Evolutionary conservation across 2,113 vertebrate species (phyloP), one percentile per base, ranked within the genome.

Genomic region (Phaetusa simplex): DNA sequence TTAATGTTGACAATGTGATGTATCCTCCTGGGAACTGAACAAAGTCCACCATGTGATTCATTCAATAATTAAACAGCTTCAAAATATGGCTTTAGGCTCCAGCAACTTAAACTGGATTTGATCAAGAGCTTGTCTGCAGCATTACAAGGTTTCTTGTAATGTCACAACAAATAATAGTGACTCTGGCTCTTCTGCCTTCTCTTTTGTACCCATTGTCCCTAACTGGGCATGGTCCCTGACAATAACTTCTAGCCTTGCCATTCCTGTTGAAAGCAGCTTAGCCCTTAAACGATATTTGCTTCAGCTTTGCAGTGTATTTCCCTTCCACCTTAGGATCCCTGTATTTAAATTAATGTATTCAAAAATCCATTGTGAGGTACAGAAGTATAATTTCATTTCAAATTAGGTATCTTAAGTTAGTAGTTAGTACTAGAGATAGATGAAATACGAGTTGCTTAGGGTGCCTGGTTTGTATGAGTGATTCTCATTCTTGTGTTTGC

Each of bases 1-100:
- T 80, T 70, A 17, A 40, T 90, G 79, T 95, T 94, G 88, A 88
- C 56, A 66, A 1, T 42, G 82, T 88, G 29, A 1, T 56, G 6
- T 76, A 56, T 64, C 21, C 55, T 89, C 88, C 55, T 91, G 89
- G 83, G 88, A 96, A 83, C 72, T 86, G 91, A 81, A 30, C 59
- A 12, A 86, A 95, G 67, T 74, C 52, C 73, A 64, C 43, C 0
- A 0, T 59, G 89, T 76, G 32, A 79, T 56, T 94, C 20, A 91
- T 72, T 89, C 81, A 85, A 65, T 87, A 89, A 82, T 89, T 87
- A 91, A 91, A 89, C 52, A 72, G 40, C 40, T 93, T 85, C 52
- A 76, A 82, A 88, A 91, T 87, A 43, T 6, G 3, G 32, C 43
- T 79, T 82, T 6, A 49, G 36, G 36, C 21, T 85, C 36, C 38